These are phyloP conservation scores for Desoria tigrina DNA, from an alignment of 2,888 invertebrate species.

Conservation along the genomic window DNA sequence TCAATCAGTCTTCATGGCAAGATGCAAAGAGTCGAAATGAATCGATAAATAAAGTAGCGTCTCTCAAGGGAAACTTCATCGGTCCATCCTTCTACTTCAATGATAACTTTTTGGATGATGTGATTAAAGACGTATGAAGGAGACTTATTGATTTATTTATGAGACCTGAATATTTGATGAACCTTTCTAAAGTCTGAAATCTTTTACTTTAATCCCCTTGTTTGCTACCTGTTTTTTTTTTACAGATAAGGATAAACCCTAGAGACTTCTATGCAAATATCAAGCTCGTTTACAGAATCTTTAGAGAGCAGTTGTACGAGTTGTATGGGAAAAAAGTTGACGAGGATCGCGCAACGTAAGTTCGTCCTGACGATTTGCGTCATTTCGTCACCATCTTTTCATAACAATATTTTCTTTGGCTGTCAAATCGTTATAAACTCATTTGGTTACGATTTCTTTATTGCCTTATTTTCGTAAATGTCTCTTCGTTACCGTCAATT, in stretches of 20 bases:
- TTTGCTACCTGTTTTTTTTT: no score
- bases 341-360: conserved; percentile 52
- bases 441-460: no score
- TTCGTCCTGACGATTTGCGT: no score
- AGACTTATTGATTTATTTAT: no score
- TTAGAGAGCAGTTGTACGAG: conserved; percentile 51
- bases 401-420: no score
- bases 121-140: conserved; percentile 44
- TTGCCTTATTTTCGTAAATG: no score
- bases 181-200: no score
- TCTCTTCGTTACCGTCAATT: no score
- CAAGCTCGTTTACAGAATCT: conserved; percentile 57
- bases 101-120: conserved; percentile 50
- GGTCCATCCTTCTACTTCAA: conserved; percentile 50
- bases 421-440: no score
- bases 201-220: no score
- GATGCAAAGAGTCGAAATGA: conserved; percentile 55
- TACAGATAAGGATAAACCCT: conserved; percentile 56
- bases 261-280: conserved; percentile 59
- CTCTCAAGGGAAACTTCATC: conserved; percentile 56
- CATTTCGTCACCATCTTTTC: no score
- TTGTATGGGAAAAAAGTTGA: conserved; percentile 51
- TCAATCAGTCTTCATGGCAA: conserved; percentile 50
- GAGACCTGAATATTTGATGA: no score
- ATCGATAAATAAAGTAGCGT: conserved; percentile 58